phyloP scores from a whole-genome alignment of 2,888 invertebrate species.

The Cotesia congregata region DNA sequence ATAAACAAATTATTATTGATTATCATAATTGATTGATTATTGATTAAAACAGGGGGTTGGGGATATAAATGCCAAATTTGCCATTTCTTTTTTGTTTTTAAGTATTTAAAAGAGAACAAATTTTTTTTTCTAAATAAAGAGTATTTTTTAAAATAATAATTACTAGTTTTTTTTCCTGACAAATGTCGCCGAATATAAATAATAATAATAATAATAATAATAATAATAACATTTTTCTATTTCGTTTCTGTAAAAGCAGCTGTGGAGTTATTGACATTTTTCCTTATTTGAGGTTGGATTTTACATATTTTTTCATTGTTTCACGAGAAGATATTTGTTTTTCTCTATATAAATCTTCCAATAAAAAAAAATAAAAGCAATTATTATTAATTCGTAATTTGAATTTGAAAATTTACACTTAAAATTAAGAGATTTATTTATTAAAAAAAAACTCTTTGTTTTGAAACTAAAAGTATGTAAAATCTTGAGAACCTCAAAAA shows the following conservation, averaged over 20 bases:
- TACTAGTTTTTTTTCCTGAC: neutral
- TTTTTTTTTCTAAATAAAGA: neutral
- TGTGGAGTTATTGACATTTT: neutral
- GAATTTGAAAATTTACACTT: neutral
- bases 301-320: constrained; percentile 6
- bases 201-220: neutral
- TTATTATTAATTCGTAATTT: neutral
- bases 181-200: neutral
- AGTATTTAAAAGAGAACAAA: neutral
- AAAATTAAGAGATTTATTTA: neutral
- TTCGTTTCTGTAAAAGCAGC: neutral
- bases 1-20: neutral
- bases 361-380: too few relatives aligned
- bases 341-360: too few relatives aligned
- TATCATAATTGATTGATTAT: neutral
- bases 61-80: neutral
- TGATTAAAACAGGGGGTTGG: neutral
- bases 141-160: neutral
- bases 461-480: neutral
- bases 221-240: neutral
- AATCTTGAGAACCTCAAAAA: neutral
- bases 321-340: neutral
- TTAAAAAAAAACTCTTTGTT: neutral
- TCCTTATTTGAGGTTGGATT: neutral
- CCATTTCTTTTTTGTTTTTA: neutral